Conservation (phyloP, 1,140 invertebrate species). For the Monochamus saltuarius region DNA sequence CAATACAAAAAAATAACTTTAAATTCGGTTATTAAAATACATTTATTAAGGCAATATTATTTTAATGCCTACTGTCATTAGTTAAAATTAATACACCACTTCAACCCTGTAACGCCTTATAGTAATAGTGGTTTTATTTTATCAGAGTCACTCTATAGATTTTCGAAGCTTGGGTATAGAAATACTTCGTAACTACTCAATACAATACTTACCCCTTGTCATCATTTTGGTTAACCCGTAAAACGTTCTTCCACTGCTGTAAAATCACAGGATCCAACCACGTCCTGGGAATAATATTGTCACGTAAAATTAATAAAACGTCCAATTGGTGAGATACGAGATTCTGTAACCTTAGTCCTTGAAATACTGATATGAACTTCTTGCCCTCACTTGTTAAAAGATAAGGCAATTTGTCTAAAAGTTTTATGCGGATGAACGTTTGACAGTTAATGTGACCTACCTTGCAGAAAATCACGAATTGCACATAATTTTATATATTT, state of each 20-base stretch:
- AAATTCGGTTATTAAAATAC: too few species aligned
- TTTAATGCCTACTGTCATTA: too few species aligned
- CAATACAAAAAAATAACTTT: too few species aligned
- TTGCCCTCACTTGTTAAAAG: conserved; percentile 62
- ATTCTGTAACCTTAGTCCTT: conserved; percentile 67
- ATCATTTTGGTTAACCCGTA: conserved; percentile 68
- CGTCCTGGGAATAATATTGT: conserved; percentile 69
- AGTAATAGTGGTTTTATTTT: too few species aligned
- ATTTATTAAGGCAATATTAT: too few species aligned
- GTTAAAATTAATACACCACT: too few species aligned
- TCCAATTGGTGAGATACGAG: conserved; percentile 72
- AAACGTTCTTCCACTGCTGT: conserved; percentile 70
- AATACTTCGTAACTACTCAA: too few species aligned
- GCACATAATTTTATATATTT: background rate
- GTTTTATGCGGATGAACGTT: background rate
- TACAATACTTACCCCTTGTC: conserved; percentile 63
- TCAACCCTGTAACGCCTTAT: too few species aligned
- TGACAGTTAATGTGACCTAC: background rate
- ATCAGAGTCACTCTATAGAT: too few species aligned
- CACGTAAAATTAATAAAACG: conserved; percentile 66
- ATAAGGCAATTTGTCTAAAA: conserved; percentile 58
- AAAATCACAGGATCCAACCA: conserved; percentile 68
- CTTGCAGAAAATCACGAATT: background rate
- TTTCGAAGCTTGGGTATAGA: too few species aligned
- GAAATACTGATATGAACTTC: conserved; percentile 62